Base-by-base conservation (phyloP, 2,888 invertebrate genomes). In the Rhopalosiphum nymphaeae region DNA sequence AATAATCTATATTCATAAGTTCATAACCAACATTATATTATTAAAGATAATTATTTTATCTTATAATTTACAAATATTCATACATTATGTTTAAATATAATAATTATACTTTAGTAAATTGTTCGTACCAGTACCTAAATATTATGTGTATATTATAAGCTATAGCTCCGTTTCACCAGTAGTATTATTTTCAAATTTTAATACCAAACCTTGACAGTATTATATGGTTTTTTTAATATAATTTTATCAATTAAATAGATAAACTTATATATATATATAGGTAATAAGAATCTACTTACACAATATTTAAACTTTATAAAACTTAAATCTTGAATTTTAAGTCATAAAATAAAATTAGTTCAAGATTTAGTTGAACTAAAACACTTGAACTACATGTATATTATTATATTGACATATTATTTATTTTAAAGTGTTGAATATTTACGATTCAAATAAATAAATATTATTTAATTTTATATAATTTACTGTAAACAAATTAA, bases 1-100 rank as follows among this genome's bases (percentile, higher is more conserved):
- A 25, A 89, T 53, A 56, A 88, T 56, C 42, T 36, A 36, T 94
- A 91, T 61, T 53, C 21, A 53, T 53, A 21, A 53, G 42, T 57
- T 21, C 11, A 89, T 53, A 53, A n/a, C 3, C 13, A 16, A 89
- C 29, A 89, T 57, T 89, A 25, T 53, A 57, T 57, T 29, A 53
- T 78, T 56, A 78, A 36, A 21, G 2, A 36, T 78, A 36, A 36
- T 78, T 78, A 36, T 36, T 36, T 67, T 7, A 36, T 21, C 29
- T 78, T 36, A 78, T 78, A 78, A 78, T 78, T 78, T 78, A 78
- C 21, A 78, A 78, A 36, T 78, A 67, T n/a, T 36, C 21, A n/a
- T 67, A 67, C 16, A 36, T n/a, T 61, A 67, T 67, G 67, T 67
- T 36, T 67, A n/a, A 67, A 67, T 16, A 21, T 36, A 67, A 61